Conservation (phyloP, 2,797 vertebrate genomes). For the Enteromius thamalakanensis region DNA sequence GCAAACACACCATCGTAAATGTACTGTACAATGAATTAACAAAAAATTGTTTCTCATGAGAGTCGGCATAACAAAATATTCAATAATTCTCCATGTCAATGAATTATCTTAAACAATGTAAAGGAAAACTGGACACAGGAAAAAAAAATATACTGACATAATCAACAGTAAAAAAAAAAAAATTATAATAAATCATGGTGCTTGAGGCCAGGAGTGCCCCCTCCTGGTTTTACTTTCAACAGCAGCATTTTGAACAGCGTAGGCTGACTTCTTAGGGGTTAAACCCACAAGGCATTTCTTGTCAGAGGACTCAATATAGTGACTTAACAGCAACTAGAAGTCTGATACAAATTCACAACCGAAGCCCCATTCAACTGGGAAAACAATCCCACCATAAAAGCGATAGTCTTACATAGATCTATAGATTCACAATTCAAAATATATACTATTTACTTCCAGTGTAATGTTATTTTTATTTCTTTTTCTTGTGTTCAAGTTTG, state of each 20-base stretch:
- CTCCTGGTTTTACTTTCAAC: constrained; percentile 45
- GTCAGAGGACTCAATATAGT: constrained; percentile 70
- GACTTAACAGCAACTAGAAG: constrained; percentile 60
- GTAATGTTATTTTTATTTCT: constrained; percentile 65
- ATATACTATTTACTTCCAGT: constrained; percentile 82
- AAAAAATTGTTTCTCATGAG: background rate
- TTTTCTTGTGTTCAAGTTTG: constrained; percentile 69
- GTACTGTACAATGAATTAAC: background rate
- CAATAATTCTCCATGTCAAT: constrained; percentile 19
- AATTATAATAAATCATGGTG: background rate
- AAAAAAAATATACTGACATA: background rate
- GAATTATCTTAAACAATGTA: background rate
- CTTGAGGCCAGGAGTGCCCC: constrained; percentile 17
- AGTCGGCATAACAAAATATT: background rate
- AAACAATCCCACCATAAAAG: constrained; percentile 53
- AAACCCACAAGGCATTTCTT: constrained; percentile 73
- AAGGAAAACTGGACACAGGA: background rate
- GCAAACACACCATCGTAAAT: background rate
- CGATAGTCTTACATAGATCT: constrained; percentile 76
- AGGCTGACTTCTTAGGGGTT: constrained; percentile 55
- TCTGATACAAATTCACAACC: constrained; percentile 46
- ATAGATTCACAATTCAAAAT: constrained; percentile 77
- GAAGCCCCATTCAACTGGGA: constrained; percentile 58
- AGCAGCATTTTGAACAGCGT: constrained; percentile 44
- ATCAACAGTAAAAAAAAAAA: background rate